Conservation (phyloP, 2,797 vertebrate genomes). For the Miichthys miiuy region DNA sequence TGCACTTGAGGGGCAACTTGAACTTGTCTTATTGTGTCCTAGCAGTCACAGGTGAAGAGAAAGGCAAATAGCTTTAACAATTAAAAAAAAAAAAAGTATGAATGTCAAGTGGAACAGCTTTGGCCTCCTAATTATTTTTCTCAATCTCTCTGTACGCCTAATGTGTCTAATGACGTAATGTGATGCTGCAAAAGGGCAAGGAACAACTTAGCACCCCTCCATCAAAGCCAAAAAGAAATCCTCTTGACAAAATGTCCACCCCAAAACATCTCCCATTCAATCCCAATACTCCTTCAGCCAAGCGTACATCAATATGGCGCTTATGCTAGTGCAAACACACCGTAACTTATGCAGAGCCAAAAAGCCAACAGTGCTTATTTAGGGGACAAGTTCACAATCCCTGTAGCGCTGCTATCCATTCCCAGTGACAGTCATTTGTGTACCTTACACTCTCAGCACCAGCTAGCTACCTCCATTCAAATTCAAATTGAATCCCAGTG, state of each 20-base stretch:
- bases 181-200: conserved; percentile 20
- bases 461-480: conserved; percentile 83
- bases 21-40: conserved; percentile 38
- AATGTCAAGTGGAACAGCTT: conserved; percentile 5
- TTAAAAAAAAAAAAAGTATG: conserved; percentile 8
- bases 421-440: conserved; percentile 85
- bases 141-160: background rate
- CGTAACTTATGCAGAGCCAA: conserved; percentile 79
- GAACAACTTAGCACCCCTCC: background rate
- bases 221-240: conserved; percentile 50
- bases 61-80: conserved; percentile 26
- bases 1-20: conserved; percentile 48
- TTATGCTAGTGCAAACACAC: conserved; percentile 74
- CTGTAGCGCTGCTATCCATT: conserved; percentile 76
- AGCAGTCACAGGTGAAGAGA: conserved; percentile 33
- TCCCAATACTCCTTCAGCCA: conserved; percentile 64
- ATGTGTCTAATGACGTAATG: conserved; percentile 6
- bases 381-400: conserved; percentile 74
- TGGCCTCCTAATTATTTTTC: conserved; percentile 2
- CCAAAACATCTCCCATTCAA: conserved; percentile 65
- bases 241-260: conserved; percentile 61
- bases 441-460: conserved; percentile 85
- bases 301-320: conserved; percentile 70
- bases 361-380: conserved; percentile 80
- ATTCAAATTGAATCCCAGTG: conserved; percentile 83